Conservation (phyloP, 2,888 invertebrate species). For the Drosophila tanythrix region DNA sequence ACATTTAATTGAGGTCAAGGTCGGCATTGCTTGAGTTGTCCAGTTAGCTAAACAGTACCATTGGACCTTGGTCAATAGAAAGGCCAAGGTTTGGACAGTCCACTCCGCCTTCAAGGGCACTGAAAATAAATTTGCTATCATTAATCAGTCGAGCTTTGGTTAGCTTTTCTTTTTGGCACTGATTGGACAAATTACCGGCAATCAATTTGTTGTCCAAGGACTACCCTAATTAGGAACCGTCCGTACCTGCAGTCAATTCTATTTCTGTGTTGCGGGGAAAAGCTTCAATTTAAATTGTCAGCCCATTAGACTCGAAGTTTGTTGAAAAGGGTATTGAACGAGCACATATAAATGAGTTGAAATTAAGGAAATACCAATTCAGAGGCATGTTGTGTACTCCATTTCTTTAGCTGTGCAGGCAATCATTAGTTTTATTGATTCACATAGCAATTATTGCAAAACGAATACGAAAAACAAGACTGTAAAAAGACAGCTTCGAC, state of each 20-base stretch:
- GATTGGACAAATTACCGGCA: not conserved
- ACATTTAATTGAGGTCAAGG: constrained; percentile 66
- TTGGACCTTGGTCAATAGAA: constrained; percentile 16
- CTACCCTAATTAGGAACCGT: not conserved
- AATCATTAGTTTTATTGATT: constrained; percentile 55
- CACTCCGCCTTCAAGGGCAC: constrained; percentile 4
- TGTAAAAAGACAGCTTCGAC: constrained; percentile 30
- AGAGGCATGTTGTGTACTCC: constrained; percentile 29
- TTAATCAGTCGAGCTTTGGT: constrained; percentile 30
- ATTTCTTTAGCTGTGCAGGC: constrained; percentile 31
- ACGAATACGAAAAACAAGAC: constrained; percentile 31
- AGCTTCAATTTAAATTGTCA: not conserved
- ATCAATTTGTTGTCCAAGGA: constrained; percentile 4
- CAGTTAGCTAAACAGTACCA: constrained; percentile 45
- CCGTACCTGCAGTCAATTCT: not conserved
- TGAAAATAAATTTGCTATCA: constrained; percentile 24
- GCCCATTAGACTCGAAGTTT: not conserved
- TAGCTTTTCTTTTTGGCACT: constrained; percentile 16
- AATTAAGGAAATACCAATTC: constrained; percentile 15
- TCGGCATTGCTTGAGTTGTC: constrained; percentile 44
- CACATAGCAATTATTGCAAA: constrained; percentile 31
- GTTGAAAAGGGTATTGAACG: not conserved
- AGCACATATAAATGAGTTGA: not conserved
- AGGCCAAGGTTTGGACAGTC: constrained; percentile 45
- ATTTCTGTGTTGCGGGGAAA: not conserved